Evolutionary conservation across 1,140 invertebrate genomes (phyloP).

Genomic region (Sitobion miscanthi): DNA sequence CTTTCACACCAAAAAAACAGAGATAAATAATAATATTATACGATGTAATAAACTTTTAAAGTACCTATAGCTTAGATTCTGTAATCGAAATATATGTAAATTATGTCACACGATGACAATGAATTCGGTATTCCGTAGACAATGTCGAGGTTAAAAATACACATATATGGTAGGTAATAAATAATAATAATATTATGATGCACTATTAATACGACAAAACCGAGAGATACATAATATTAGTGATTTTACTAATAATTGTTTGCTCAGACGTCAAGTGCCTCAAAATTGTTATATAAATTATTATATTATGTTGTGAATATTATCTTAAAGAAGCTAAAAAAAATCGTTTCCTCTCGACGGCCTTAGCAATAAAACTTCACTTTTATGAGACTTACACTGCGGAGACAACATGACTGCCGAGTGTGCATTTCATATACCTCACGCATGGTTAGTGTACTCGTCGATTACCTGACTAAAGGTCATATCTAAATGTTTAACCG

Average conservation of each 20-base stretch:
- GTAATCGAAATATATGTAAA: not conserved
- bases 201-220: not conserved
- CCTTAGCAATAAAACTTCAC: not conserved
- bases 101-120: not conserved
- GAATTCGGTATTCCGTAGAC: not conserved
- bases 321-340: not conserved
- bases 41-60: not conserved
- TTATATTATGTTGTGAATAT: not conserved
- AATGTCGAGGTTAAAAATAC: not conserved
- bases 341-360: not conserved
- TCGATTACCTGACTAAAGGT: not conserved
- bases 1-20: not conserved
- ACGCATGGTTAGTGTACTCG: not conserved
- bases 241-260: not conserved
- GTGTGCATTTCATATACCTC: not conserved
- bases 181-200: not conserved
- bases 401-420: not conserved
- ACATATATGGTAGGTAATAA: not conserved
- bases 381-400: not conserved
- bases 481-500: not conserved
- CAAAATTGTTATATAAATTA: not conserved
- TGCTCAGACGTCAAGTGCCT: not conserved
- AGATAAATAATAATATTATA: conserved; percentile 2
- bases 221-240: conserved; percentile 1
- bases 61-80: not conserved